phyloP scores from a whole-genome alignment of 2,888 invertebrate genomes.

The Metellina segmentata region DNA sequence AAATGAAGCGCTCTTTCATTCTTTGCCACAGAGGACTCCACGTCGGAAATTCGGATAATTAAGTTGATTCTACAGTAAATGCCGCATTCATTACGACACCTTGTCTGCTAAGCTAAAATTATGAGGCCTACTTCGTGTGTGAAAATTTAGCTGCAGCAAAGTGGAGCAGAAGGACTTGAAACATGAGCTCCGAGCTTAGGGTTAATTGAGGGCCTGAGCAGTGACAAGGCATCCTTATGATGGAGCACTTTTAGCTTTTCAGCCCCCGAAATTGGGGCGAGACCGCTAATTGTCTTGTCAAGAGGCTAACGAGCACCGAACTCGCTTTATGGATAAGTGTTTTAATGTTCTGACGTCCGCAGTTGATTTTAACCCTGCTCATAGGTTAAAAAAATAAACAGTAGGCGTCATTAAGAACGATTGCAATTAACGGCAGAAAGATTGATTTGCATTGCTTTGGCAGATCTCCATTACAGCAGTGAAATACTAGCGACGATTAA shows the following conservation, averaged over 20 bases:
- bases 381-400: slow-evolving; percentile 46
- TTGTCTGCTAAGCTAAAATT: slow-evolving; percentile 73
- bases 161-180: slow-evolving; percentile 71
- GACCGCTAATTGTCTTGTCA: slow-evolving; percentile 75
- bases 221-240: slow-evolving; percentile 71
- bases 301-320: slow-evolving; percentile 61
- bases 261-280: slow-evolving; percentile 58
- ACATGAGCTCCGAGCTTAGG: slow-evolving; percentile 69
- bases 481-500: slow-evolving; percentile 44
- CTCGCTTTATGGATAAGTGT: slow-evolving; percentile 53
- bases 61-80: slow-evolving; percentile 71
- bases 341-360: slow-evolving; percentile 52
- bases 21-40: slow-evolving; percentile 34
- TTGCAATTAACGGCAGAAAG: slow-evolving; percentile 42
- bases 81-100: slow-evolving; percentile 74
- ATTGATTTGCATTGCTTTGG: slow-evolving; percentile 57
- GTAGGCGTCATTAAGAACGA: slow-evolving; percentile 28
- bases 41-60: slow-evolving; percentile 66
- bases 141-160: slow-evolving; percentile 64
- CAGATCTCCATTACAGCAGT: slow-evolving; percentile 59
- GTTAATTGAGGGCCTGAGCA: slow-evolving; percentile 70
- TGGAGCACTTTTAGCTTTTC: slow-evolving; percentile 71
- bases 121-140: slow-evolving; percentile 66
- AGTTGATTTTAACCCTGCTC: slow-evolving; percentile 56
- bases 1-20: slow-evolving; percentile 51